Evolutionary conservation across 1,140 invertebrate genomes (phyloP).

Genomic region (Cylas formicarius): DNA sequence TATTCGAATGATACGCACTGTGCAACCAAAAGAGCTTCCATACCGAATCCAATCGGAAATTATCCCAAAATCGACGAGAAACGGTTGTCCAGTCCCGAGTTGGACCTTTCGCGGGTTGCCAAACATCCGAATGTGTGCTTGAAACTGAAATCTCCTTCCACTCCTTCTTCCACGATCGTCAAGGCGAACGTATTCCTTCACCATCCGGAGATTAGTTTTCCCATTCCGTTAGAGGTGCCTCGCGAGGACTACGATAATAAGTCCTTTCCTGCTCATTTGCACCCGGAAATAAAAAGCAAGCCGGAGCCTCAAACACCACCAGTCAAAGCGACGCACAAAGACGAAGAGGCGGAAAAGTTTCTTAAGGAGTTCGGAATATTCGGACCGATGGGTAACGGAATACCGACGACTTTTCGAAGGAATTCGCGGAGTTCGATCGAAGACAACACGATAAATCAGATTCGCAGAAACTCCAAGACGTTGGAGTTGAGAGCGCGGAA

Average conservation of each 20-base stretch:
- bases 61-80: conserved; percentile 20
- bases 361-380: conserved; percentile 37
- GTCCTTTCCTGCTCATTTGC: conserved; percentile 17
- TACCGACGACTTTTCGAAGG: conserved; percentile 20
- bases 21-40: conserved; percentile 20
- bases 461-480: conserved; percentile 31
- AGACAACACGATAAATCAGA: conserved; percentile 19
- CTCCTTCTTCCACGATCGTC: conserved; percentile 14
- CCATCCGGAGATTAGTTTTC: conserved; percentile 37
- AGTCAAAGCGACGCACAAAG: conserved; percentile 27
- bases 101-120: conserved; percentile 11
- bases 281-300: conserved; percentile 32
- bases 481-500: conserved; percentile 10
- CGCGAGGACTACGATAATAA: conserved; percentile 24
- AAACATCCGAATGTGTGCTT: conserved; percentile 14
- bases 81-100: conserved; percentile 37
- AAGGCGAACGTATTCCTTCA: conserved; percentile 31
- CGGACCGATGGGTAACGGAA: conserved; percentile 41
- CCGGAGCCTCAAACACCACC: conserved; percentile 34
- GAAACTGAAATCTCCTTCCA: conserved; percentile 15
- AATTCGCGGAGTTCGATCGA: conserved; percentile 22
- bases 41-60: conserved; percentile 11
- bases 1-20: no score
- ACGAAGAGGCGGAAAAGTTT: conserved; percentile 35
- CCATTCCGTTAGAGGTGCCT: conserved; percentile 28